Evolutionary conservation across 1,140 invertebrate genomes (phyloP).

Genomic region (Lamellibrachia luymesi): DNA sequence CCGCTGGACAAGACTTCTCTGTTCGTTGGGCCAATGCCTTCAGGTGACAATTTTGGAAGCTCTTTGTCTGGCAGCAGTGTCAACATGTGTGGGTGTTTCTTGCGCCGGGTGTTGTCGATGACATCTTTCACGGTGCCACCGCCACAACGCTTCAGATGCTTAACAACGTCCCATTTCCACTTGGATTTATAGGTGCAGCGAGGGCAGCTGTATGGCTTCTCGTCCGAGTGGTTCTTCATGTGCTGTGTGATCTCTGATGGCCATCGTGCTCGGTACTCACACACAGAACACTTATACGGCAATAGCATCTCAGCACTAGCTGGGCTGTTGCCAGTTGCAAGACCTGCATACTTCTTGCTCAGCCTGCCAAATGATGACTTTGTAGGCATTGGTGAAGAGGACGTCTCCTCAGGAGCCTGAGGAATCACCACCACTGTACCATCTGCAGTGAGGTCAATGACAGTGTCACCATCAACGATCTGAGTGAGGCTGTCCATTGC

Average conservation of each 20-base stretch:
- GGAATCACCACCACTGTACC: conserved; percentile 28
- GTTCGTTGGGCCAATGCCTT: background rate
- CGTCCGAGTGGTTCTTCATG: conserved; percentile 57
- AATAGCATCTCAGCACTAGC: conserved; percentile 28
- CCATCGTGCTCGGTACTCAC: conserved; percentile 56
- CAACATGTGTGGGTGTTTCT: conserved; percentile 24
- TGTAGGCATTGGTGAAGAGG: background rate
- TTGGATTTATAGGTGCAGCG: conserved; percentile 54
- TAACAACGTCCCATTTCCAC: conserved; percentile 59
- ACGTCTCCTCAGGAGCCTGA: conserved; percentile 27
- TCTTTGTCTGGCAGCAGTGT: background rate
- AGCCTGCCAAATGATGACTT: background rate
- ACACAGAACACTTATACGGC: conserved; percentile 52
- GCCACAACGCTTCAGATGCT: conserved; percentile 55
- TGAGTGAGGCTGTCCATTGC: conserved; percentile 3
- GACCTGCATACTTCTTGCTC: background rate
- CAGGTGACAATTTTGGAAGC: background rate
- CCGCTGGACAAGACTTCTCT: conserved; percentile 25
- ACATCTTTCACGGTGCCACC: conserved; percentile 54
- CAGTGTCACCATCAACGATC: background rate
- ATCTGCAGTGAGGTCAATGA: conserved; percentile 21
- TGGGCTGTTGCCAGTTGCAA: background rate
- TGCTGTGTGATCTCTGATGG: conserved; percentile 57
- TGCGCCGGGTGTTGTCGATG: conserved; percentile 46
- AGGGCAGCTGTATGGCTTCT: conserved; percentile 55